phyloP scores from a whole-genome alignment of 2,113 vertebrate genomes.

The Diadophis punctatus region DNA sequence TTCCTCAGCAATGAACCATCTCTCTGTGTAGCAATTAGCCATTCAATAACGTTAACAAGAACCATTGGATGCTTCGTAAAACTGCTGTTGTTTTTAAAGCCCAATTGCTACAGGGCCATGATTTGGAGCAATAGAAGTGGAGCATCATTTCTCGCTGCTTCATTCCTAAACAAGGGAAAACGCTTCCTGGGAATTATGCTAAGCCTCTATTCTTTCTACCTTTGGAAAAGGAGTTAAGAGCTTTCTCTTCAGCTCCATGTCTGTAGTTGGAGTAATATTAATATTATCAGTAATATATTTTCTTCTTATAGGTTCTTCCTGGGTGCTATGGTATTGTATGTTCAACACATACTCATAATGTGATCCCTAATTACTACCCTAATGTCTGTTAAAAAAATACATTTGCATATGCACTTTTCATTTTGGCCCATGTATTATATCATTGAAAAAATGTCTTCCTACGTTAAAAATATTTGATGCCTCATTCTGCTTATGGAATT shows the following conservation, averaged over 20 bases:
- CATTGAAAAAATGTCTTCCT: not conserved
- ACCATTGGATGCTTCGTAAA: not conserved
- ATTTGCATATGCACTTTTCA: not conserved
- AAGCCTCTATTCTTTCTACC: not conserved
- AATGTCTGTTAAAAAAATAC: not conserved
- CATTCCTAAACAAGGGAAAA: not conserved
- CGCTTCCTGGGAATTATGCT: not conserved
- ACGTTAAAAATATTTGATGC: not conserved
- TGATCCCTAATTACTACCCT: not conserved
- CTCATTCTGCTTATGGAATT: not conserved
- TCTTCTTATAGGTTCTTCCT: not conserved
- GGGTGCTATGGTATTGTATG: not conserved
- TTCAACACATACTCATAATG: not conserved
- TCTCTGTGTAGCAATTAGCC: not conserved
- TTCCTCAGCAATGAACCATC: not conserved
- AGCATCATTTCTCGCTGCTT: not conserved
- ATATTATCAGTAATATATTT: not conserved
- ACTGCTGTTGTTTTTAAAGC: not conserved
- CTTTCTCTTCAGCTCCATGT: not conserved
- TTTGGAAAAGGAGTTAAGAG: not conserved
- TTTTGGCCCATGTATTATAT: not conserved
- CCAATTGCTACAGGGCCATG: not conserved
- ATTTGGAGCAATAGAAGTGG: not conserved
- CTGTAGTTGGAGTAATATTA: not conserved
- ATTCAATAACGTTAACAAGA: not conserved